Base-by-base conservation (phyloP, 2,113 vertebrate species). In the Oreochromis tanganicae region DNA sequence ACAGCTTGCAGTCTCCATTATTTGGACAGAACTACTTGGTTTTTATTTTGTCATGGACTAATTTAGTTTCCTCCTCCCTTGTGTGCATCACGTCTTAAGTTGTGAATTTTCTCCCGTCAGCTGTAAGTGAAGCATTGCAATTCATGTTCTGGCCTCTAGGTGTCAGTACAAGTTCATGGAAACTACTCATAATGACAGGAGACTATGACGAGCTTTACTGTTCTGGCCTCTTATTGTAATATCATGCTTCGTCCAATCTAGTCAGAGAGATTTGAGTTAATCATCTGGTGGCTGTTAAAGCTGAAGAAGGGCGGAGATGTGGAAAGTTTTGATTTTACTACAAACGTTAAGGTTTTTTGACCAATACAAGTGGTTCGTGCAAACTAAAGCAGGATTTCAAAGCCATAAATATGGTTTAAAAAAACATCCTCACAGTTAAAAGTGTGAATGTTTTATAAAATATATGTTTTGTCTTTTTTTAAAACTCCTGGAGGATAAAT, bases 151-250 rank as follows among this genome's bases (percentile, higher is more conserved):
- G 55, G 17, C 92, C 96, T 87, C 79, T 85, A 88, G 95, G 71
- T 91, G 96, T 95, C 96, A 94, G 93, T 88, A 38, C 83, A 87
- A 81, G 83, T 50, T 41, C 63, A 85, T 63, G 5, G 7, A 9
- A 87, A 85, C 17, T 75, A 12, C 19, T 21, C 46, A 41, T 29
- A 19, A 3, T 9, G 21, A 38, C 32, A 2, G 3, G 11, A 81
- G 63, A 50, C 17, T 11, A 46, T 50, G 9, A 12, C 10, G 27
- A 81, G 11, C 12, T 81, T 80, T 17, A 29, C 16, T 46, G 29
- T 41, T 12, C 41, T 73, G 11, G 2, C 13, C 24, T 46, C 21
- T 29, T 68, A 34, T 29, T 75, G 19, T 38, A 16, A 32, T 43
- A 27, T 55, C 80, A 7, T 56, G 12, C n/a, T 54, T 82, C 50